Conservation (phyloP, 2,113 vertebrate genomes). For the Ptyas mucosa region DNA sequence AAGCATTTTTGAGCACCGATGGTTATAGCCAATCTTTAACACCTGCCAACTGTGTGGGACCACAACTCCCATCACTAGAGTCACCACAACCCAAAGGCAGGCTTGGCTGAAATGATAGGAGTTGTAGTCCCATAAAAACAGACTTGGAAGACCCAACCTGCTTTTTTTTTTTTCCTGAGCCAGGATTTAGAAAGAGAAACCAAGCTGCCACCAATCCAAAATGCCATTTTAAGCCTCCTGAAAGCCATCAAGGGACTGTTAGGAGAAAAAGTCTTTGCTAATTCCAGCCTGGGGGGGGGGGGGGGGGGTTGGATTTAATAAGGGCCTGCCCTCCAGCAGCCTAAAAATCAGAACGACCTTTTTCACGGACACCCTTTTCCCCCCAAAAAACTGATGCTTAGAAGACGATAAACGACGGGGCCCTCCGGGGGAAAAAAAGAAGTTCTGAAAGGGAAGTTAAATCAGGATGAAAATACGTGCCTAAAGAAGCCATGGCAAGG, state of each 20-base stretch:
- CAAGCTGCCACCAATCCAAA: not conserved
- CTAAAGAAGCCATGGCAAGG: not conserved
- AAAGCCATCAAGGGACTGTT: not conserved
- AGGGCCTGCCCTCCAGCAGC: not conserved
- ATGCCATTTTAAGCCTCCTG: not conserved
- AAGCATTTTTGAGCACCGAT: not conserved
- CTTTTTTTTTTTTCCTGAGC: not conserved
- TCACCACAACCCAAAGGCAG: not conserved
- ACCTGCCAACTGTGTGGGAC: not conserved
- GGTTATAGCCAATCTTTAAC: not conserved
- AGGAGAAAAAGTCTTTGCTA: not conserved
- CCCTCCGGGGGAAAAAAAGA: too few relatives aligned
- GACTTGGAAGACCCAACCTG: not conserved
- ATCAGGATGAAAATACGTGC: not conserved
- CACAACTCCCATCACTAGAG: not conserved
- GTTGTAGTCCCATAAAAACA: not conserved
- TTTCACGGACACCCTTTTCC: not conserved
- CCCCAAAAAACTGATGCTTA: not conserved
- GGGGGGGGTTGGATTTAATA: too few relatives aligned
- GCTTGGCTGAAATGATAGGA: not conserved
- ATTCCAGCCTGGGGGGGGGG: not conserved
- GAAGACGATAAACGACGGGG: not conserved
- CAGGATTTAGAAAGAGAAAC: not conserved
- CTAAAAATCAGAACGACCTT: not conserved
- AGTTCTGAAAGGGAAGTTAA: not conserved